These are phyloP conservation scores for Ornithoptera priamus DNA, from an alignment of 2,888 invertebrate species.

Conservation along the genomic window DNA sequence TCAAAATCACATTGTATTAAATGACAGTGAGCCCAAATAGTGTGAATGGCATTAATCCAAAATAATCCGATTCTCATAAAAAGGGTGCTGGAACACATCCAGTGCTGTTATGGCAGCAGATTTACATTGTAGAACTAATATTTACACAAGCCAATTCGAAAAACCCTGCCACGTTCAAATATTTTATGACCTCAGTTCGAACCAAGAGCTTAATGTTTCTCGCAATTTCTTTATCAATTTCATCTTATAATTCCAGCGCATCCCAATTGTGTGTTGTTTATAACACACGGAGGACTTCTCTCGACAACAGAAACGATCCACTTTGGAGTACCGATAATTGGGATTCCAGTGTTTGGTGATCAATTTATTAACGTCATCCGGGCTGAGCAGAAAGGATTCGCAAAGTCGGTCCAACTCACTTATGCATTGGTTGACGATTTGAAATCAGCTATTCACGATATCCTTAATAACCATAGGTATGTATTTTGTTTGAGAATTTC, in stretches of 20 bases:
- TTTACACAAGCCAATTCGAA: slow-evolving; percentile 30
- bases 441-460: slow-evolving; percentile 43
- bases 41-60: too few relatives aligned
- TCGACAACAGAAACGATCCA: slow-evolving; percentile 50
- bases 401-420: slow-evolving; percentile 42
- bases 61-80: too few relatives aligned
- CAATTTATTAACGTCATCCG: slow-evolving; percentile 54
- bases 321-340: slow-evolving; percentile 50
- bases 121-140: not conserved
- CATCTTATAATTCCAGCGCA: slow-evolving; percentile 42
- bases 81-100: too few relatives aligned
- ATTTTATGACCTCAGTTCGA: not conserved
- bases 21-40: too few relatives aligned
- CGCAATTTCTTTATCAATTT: not conserved
- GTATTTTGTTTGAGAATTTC: slow-evolving; percentile 20
- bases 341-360: slow-evolving; percentile 52
- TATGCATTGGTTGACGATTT: slow-evolving; percentile 43
- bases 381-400: slow-evolving; percentile 49
- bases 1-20: too few relatives aligned
- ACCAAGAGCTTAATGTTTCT: not conserved
- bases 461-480: slow-evolving; percentile 43
- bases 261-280: slow-evolving; percentile 46
- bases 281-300: slow-evolving; percentile 52
- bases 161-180: slow-evolving; percentile 37
- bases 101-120: too few relatives aligned